Base-by-base conservation (phyloP, 1,140 invertebrate species). In the Danaus melanippus region DNA sequence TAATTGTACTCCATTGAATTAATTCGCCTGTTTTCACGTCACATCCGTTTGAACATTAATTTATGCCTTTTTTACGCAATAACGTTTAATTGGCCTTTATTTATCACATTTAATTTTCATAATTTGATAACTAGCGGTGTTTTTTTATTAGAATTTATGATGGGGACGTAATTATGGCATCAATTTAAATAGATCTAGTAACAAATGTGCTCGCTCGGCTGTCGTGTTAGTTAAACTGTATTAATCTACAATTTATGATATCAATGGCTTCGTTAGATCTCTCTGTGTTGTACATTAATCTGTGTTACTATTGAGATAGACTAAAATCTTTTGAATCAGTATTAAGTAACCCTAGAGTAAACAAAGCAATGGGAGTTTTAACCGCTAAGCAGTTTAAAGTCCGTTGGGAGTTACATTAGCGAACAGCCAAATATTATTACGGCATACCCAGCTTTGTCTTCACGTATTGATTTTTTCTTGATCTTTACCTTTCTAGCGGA, bases 21-120 rank as follows among this genome's bases (percentile, higher is more conserved):
- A 51, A 44, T 46, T 50, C 44, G 43, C 32, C 42, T 63, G 56
- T 76, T 78, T 73, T 67, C 67, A 62, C 65, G 60, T 59, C 60
- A 59, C 66, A 50, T 64, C 67, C 63, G 64, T 60, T 69, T 70
- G 67, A 53, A 67, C 72, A 78, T 82, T 81, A 86, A 86, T 86
- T 86, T 86, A 86, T 86, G 79, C 84, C 73, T 86, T 84, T 86
- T 86, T 86, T 84, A 86, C 81, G 81, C 81, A 86, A 86, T 86
- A 86, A 86, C 64, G 57, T 69, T 84, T 86, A 84, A 86, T 86
- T 81, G 81, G 73, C 64, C 70, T 84, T 82, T 82, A 86, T 86
- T 84, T 83, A 82, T 86, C 79, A 79, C 75, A 79, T 85, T 84
- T 84, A 86, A 84, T 86, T 84, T 83, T 84, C 78, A 71, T 86